These are phyloP conservation scores for Microctonus hyperodae DNA, from an alignment of 2,888 invertebrate genomes.

Conservation along the genomic window DNA sequence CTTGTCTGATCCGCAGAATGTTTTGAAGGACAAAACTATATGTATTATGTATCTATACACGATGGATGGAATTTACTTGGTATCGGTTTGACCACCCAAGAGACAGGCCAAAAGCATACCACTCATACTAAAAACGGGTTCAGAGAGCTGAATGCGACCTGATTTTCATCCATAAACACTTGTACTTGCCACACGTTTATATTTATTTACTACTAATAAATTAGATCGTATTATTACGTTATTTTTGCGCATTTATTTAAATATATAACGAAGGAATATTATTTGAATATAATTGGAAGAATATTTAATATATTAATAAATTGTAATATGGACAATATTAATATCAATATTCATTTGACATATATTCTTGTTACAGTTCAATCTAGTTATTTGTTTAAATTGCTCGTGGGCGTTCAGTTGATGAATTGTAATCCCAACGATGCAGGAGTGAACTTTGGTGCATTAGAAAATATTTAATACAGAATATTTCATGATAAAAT, in stretches of 20 bases:
- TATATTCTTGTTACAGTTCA: constrained; percentile 35
- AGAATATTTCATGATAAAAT: background rate
- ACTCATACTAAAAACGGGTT: constrained; percentile 35
- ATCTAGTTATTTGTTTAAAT: constrained; percentile 45
- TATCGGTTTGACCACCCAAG: constrained; percentile 53
- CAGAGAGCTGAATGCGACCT: constrained; percentile 15
- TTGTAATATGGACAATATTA: background rate
- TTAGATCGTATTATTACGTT: constrained; percentile 6
- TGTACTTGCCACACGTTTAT: constrained; percentile 29
- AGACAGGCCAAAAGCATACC: constrained; percentile 42
- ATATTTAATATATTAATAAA: no score
- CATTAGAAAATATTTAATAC: background rate
- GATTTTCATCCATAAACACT: constrained; percentile 9
- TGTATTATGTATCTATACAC: constrained; percentile 26
- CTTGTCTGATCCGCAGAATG: constrained; percentile 33
- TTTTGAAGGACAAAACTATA: constrained; percentile 14
- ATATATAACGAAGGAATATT: no score
- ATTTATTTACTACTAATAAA: constrained; percentile 32
- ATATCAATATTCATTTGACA: constrained; percentile 1
- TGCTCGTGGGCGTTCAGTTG: constrained; percentile 52
- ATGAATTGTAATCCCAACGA: constrained; percentile 52
- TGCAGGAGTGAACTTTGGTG: constrained; percentile 20
- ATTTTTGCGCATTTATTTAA: no score
- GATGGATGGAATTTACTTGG: constrained; percentile 52
- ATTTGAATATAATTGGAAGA: no score